Percentiles rank a stretch among this genome's conserved stretches.
These are phyloP conservation scores for Rousettus madagascariensis DNA, from an alignment of 2,797 vertebrate species.

Conservation along the genomic window DNA sequence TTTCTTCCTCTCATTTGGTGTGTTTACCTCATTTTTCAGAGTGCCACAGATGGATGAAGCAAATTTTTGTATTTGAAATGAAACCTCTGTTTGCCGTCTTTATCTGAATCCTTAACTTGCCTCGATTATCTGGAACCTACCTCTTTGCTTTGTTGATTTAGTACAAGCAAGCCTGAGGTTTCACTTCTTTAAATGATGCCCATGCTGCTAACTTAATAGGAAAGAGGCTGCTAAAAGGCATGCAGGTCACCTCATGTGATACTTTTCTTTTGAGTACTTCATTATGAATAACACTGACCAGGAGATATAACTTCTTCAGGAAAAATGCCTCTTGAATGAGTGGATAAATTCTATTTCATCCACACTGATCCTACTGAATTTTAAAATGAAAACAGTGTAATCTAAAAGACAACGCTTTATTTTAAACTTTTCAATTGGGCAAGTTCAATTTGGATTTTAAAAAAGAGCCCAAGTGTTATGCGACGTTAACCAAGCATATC, in stretches of 20 bases:
- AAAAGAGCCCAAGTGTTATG: background rate
- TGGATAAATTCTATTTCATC: background rate
- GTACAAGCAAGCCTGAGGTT: background rate
- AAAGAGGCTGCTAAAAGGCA: background rate
- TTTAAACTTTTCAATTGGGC: background rate
- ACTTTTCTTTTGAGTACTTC: background rate
- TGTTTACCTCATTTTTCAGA: slow-evolving; percentile 32
- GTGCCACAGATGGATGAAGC: background rate
- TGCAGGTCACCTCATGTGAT: background rate
- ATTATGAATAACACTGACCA: background rate
- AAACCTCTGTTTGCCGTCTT: background rate
- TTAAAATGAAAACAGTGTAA: background rate
- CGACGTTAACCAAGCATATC: background rate
- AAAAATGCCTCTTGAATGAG: background rate
- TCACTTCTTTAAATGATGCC: background rate
- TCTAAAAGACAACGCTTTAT: background rate
- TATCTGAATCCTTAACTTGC: background rate
- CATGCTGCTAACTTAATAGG: background rate
- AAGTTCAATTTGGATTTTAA: background rate
- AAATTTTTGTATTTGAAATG: background rate
- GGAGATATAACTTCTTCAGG: background rate
- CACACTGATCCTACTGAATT: fast-evolving
- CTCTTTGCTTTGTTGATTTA: background rate
- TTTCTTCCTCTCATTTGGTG: background rate
- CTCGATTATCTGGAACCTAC: background rate